Conservation (phyloP, 92 coral and sea anemone species). For the Micromussa lordhowensis region DNA sequence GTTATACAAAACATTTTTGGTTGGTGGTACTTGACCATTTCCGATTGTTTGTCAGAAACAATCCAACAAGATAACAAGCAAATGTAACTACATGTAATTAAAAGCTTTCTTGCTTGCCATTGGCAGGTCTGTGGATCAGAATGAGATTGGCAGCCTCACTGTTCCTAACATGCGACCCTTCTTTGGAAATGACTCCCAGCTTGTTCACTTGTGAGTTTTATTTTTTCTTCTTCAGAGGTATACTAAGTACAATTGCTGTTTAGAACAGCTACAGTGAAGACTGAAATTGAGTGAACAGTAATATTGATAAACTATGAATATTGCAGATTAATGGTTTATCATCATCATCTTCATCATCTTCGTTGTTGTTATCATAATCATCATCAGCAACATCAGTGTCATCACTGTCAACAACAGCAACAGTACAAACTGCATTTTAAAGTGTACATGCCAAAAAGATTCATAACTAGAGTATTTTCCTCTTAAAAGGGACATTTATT, state of each 20-base stretch:
- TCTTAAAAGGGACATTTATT: background rate
- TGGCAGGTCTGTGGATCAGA: slow-evolving; percentile 82
- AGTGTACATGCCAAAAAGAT: background rate
- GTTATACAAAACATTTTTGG: too few species aligned
- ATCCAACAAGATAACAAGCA: background rate
- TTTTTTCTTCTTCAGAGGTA: background rate
- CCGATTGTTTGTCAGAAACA: too few species aligned
- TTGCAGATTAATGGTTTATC: too few species aligned
- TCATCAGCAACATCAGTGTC: too few species aligned
- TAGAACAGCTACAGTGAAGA: background rate
- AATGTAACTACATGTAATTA: background rate
- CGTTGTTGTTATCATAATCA: too few species aligned
- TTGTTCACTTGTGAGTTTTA: slow-evolving; percentile 91
- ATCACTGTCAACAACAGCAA: background rate
- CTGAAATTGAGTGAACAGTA: too few species aligned
- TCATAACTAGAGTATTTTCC: background rate
- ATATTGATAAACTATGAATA: too few species aligned
- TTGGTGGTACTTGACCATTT: too few species aligned
- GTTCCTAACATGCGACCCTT: slow-evolving; percentile 84
- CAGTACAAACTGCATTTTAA: background rate
- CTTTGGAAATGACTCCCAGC: slow-evolving; percentile 84
- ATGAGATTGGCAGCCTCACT: slow-evolving; percentile 74
- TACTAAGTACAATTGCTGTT: background rate
- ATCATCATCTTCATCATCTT: too few species aligned
- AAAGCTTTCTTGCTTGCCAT: background rate